Base-by-base conservation (phyloP, 1,140 invertebrate species). In the Drosophila biarmipes region DNA sequence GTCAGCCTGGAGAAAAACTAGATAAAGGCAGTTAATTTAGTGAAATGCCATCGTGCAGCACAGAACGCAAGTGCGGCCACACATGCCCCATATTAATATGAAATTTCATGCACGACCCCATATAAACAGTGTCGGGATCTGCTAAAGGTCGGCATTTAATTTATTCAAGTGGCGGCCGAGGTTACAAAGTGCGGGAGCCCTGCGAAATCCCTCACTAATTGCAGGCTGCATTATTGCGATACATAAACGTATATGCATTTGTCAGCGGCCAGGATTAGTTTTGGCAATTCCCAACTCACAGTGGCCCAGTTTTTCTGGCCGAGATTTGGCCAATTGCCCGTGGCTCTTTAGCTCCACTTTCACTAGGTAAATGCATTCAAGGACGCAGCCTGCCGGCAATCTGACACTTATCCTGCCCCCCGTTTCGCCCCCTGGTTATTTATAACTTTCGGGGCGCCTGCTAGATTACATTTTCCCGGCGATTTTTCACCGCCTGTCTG, bases 21-120 rank as follows among this genome's bases (percentile, higher is more conserved):
- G 80, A 86, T 86, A 86, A 80, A 66, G 64, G 81, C 80, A 73
- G 62, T 85, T 85, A 68, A 86, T 84, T 79, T 72, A 62, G 78
- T 46, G 56, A 55, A 77, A 62, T 55, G 73, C 48, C 63, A 24
- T 29, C 45, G 48, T 45, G 67, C 45, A 64, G 43, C 31, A 45
- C 49, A 59, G 24, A 63, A 63, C 56, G 57, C 56, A 58, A 62
- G 34, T 62, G 57, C 57, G 57, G 19, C 17, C 29, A 29, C 45
- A 42, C 52, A 40, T 27, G 42, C 38, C 35, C 10, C 49, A 7
- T 38, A n/a, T 64, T 55, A 74, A 73, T 73, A 62, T 64, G 37
- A 51, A 52, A 55, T 73, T 73, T 55, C 37, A 54, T 63, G 29
- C 51, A 29, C 11, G 62, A 24, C 7, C 17, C 42, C 69, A 72